A percentile compares a stretch with the other conserved stretches of the same genome.
These are phyloP conservation scores for Parambassis ranga DNA, from an alignment of 2,797 vertebrate genomes.

Conservation along the genomic window DNA sequence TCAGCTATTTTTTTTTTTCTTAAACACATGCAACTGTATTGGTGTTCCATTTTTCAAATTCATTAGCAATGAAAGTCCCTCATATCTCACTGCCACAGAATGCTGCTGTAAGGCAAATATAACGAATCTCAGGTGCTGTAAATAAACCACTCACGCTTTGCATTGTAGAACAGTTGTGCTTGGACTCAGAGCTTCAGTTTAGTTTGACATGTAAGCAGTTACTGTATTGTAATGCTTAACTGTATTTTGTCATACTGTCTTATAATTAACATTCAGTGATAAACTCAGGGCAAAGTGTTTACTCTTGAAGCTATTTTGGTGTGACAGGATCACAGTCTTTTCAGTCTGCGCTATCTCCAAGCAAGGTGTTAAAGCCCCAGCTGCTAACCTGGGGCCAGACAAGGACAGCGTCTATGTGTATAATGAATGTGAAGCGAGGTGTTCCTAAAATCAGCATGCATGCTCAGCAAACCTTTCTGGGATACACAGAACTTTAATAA, in stretches of 20 bases:
- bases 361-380: neutral
- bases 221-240: neutral
- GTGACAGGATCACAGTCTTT: neutral
- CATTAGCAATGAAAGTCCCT: constrained; percentile 7
- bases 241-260: neutral
- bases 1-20: neutral
- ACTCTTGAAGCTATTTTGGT: neutral
- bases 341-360: neutral
- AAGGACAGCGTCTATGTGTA: neutral
- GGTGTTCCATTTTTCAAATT: constrained; percentile 15
- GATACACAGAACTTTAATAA: constrained; percentile 34
- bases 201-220: too few relatives aligned
- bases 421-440: constrained; percentile 19
- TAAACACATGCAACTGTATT: neutral
- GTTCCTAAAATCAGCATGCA: constrained; percentile 25
- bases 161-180: neutral
- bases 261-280: neutral
- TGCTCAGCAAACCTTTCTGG: constrained; percentile 27
- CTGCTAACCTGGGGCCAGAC: neutral
- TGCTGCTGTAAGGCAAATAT: constrained; percentile 1
- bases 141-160: neutral
- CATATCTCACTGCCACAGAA: constrained; percentile 14
- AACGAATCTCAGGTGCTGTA: neutral
- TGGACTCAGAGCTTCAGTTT: too few relatives aligned
- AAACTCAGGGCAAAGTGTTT: neutral